Evolutionary conservation across 2,888 invertebrate species (phyloP), one percentile per base, ranked within the genome.

Genomic region (Folsomia candida): DNA sequence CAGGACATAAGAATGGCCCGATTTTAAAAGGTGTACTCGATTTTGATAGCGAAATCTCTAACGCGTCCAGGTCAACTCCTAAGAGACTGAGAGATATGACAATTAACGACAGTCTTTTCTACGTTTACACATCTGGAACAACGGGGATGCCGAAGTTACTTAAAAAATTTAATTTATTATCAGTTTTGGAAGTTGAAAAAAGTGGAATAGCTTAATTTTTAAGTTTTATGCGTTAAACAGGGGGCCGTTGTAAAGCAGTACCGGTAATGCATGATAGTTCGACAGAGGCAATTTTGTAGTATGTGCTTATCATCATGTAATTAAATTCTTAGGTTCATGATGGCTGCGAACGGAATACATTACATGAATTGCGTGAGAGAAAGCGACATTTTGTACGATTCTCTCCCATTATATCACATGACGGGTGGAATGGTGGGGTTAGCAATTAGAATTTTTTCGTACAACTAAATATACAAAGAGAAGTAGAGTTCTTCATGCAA

Each of bases 61-160:
- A 24, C 9, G 70, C 29, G 20, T 67, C 72, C 0, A 47, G n/a
- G 22, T n/a, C 47, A n/a, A 71, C 71, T 28, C 74, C 76, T 24
- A 25, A 47, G 20, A 63, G 60, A 37, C 24, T 69, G 11, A 51
- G 51, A 11, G 66, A 54, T 3, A 72, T 72, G 71, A 73, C 88
- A 67, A 91, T 92, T 82, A 87, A 89, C 75, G 93, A 92, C 81
- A 89, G 89, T 81, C 84, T 98, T 67, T 86, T 97, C 57, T 98
- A 97, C 82, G 97, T 99, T 81, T 99, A 95, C 84, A 99, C 99
- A 0, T 97, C 97, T 57, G 99, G 99, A 37, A 99, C 99, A 0
- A 99, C 99, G 1, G 99, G 99, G 18, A 81, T 76, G 54, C 77
- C 20, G 6, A 6, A 57, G 11, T n/a, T n/a, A n/a, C n/a, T n/a